Conservation (phyloP, 2,888 invertebrate genomes). For the Notodonta dromedarius region DNA sequence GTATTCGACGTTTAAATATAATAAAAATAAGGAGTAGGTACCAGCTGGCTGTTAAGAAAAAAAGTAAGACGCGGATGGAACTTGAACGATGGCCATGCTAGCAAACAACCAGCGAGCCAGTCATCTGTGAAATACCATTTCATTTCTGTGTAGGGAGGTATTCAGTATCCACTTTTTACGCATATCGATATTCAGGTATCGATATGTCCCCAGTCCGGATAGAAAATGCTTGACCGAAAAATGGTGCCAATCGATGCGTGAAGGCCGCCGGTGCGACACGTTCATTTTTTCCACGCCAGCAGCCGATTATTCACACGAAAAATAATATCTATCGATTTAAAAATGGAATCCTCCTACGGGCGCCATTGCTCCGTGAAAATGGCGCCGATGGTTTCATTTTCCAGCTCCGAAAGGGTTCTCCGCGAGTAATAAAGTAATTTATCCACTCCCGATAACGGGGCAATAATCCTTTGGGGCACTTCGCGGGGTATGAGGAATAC, state of each 20-base stretch:
- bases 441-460: slow-evolving; percentile 77
- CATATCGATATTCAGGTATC: not conserved
- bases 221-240: slow-evolving; percentile 39
- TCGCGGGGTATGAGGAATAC: slow-evolving; percentile 58
- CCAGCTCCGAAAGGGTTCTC: slow-evolving; percentile 60
- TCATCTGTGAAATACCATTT: no score
- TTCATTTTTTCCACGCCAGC: slow-evolving; percentile 49
- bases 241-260: slow-evolving; percentile 24
- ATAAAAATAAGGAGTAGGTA: not conserved
- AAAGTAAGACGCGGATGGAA: no score
- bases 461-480: slow-evolving; percentile 68
- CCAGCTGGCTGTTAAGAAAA: not conserved
- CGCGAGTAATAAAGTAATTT: slow-evolving; percentile 79
- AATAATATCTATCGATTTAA: slow-evolving; percentile 66
- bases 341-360: slow-evolving; percentile 63
- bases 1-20: not conserved
- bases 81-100: no score
- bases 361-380: slow-evolving; percentile 68
- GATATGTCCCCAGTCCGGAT: slow-evolving; percentile 5
- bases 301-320: slow-evolving; percentile 45
- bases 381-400: slow-evolving; percentile 59
- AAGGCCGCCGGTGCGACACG: slow-evolving; percentile 37
- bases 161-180: not conserved
- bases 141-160: no score
- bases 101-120: no score